These are phyloP conservation scores for Oncorhynchus masou DNA, from an alignment of 2,113 vertebrate species.

Conservation along the genomic window DNA sequence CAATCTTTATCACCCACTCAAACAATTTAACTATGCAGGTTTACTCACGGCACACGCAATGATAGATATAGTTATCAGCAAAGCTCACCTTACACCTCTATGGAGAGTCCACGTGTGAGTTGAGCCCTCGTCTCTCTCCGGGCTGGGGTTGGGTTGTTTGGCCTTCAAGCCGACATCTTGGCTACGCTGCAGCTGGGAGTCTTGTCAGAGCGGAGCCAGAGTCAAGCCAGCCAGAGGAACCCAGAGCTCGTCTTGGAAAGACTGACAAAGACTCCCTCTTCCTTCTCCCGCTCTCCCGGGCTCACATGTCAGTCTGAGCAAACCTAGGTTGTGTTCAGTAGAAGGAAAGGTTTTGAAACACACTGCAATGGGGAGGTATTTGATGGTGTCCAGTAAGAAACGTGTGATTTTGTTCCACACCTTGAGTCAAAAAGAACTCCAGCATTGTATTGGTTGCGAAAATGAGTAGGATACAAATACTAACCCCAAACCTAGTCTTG, in stretches of 20 bases:
- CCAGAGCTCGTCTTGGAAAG: slow-evolving; percentile 33
- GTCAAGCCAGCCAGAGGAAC: slow-evolving; percentile 15
- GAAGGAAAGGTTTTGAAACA: no score
- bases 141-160: background rate
- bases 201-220: slow-evolving; percentile 30
- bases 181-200: slow-evolving; percentile 40
- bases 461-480: no score
- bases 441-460: no score
- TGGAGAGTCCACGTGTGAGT: background rate
- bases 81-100: background rate
- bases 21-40: background rate
- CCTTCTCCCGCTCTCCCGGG: background rate
- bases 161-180: slow-evolving; percentile 19
- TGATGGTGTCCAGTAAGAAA: no score
- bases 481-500: no score
- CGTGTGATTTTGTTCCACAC: no score
- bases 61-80: no score
- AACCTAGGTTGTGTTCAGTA: background rate
- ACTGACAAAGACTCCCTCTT: background rate
- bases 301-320: background rate
- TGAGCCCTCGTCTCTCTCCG: background rate
- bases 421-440: no score
- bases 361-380: no score
- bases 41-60: background rate
- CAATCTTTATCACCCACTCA: background rate